phyloP scores from a whole-genome alignment of 2,797 vertebrate species.

The Borostomias antarcticus region DNA sequence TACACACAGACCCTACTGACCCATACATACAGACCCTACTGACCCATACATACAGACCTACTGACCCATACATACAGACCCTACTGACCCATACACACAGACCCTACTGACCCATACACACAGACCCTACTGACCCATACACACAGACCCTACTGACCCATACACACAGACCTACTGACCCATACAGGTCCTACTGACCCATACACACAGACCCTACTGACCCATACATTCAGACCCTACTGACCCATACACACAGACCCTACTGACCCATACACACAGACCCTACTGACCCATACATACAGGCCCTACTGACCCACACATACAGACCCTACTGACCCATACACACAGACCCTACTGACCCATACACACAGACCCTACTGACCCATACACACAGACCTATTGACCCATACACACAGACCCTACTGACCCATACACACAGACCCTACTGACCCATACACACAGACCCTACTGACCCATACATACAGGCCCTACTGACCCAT shows the following conservation, averaged over 20 bases:
- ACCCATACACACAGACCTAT: too few relatives aligned
- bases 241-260: too few relatives aligned
- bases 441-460: too few relatives aligned
- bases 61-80: not conserved
- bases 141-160: not conserved
- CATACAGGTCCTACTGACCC: too few relatives aligned
- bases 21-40: not conserved
- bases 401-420: not conserved
- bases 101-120: not conserved
- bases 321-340: not conserved
- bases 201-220: not conserved
- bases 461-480: not conserved
- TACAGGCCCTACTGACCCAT: not conserved
- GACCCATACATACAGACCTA: too few relatives aligned
- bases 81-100: too few relatives aligned
- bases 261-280: not conserved
- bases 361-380: not conserved
- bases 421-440: not conserved
- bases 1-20: too few relatives aligned
- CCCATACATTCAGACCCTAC: not conserved
- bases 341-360: too few relatives aligned
- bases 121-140: not conserved
- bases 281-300: too few relatives aligned
- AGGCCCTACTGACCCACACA: not conserved
- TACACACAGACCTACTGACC: not conserved